A percentile compares a stretch with the other conserved stretches of the same genome.
Conservation (phyloP, 2,797 vertebrate species). For the Anableps anableps region DNA sequence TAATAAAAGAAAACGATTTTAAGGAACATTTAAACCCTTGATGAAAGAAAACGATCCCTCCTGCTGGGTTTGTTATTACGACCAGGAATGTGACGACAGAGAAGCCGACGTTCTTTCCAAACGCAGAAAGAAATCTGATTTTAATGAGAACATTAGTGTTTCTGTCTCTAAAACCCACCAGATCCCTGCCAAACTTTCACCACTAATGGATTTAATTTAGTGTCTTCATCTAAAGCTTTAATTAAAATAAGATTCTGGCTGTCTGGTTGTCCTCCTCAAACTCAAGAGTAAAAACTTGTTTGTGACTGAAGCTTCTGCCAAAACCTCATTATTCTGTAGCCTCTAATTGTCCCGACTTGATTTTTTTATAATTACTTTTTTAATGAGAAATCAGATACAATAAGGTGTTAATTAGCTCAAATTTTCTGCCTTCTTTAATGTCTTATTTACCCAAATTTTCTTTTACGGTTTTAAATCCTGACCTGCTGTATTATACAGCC, state of each 20-base stretch:
- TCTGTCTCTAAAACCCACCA: background rate
- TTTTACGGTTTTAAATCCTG: background rate
- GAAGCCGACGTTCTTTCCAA: background rate
- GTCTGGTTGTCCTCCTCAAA: background rate
- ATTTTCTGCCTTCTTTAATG: background rate
- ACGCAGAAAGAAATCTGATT: background rate
- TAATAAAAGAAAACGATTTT: background rate
- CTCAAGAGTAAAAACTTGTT: background rate
- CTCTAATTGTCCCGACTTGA: background rate
- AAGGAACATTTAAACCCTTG: background rate
- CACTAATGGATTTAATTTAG: background rate
- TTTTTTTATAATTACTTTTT: background rate
- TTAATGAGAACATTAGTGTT: background rate
- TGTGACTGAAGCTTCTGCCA: background rate
- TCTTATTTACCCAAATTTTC: background rate
- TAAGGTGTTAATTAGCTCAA: background rate
- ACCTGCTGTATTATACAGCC: background rate
- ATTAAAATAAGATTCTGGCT: background rate
- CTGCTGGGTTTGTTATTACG: background rate
- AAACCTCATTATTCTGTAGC: conserved; percentile 1
- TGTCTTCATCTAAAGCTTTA: background rate
- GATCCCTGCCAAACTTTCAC: background rate
- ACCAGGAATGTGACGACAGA: background rate
- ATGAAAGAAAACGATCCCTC: background rate
- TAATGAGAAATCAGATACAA: background rate